A percentile compares a stretch with the other conserved stretches of the same genome.
Conservation (phyloP, 2,797 vertebrate genomes). For the Melanotaenia trifasciata region DNA sequence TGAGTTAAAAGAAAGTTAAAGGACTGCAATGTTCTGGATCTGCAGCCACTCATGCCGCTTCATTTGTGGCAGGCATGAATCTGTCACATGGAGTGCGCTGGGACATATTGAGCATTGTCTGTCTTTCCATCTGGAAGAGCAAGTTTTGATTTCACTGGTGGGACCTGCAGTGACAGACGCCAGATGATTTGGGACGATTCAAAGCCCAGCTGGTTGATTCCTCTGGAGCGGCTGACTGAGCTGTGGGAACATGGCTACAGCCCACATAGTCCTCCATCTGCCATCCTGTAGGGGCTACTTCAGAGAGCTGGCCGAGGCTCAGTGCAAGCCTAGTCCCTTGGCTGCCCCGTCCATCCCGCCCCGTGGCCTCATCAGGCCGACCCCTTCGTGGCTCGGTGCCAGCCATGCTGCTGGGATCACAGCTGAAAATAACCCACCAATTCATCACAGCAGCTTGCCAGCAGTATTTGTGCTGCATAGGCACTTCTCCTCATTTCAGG, state of each 20-base stretch:
- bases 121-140: conserved; percentile 77
- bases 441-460: conserved; percentile 74
- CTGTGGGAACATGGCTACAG: conserved; percentile 55
- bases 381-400: conserved; percentile 68
- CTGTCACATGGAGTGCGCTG: conserved; percentile 51
- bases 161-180: conserved; percentile 68
- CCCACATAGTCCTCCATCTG: conserved; percentile 77
- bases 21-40: neutral
- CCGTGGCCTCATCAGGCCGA: conserved; percentile 68
- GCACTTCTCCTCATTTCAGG: conserved; percentile 68
- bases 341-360: conserved; percentile 49
- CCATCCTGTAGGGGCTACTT: conserved; percentile 70
- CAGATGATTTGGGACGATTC: conserved; percentile 74
- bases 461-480: conserved; percentile 59
- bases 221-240: conserved; percentile 58
- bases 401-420: conserved; percentile 62
- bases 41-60: conserved; percentile 26
- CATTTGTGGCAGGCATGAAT: conserved; percentile 31
- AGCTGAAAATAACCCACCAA: conserved; percentile 78
- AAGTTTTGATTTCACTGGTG: conserved; percentile 73
- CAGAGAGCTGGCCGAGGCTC: conserved; percentile 64
- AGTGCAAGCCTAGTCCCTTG: conserved; percentile 40
- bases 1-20: conserved; percentile 37
- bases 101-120: conserved; percentile 75
- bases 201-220: conserved; percentile 69